These are phyloP conservation scores for Staurois parvus DNA, from an alignment of 2,797 vertebrate genomes.

Conservation along the genomic window DNA sequence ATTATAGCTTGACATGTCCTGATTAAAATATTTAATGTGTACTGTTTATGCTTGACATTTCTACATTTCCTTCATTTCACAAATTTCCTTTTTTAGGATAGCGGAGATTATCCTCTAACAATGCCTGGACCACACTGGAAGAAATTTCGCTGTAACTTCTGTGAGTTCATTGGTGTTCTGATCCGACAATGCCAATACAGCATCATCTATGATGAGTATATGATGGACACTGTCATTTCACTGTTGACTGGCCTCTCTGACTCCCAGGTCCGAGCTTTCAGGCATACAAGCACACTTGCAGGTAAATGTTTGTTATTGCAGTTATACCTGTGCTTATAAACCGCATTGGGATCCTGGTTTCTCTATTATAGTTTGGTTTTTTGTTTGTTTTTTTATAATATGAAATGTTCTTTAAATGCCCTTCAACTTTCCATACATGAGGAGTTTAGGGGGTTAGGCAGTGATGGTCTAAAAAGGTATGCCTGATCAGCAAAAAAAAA, in stretches of 20 bases:
- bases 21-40: conserved; percentile 27
- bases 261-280: conserved; percentile 98
- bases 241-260: conserved; percentile 97
- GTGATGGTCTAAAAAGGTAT: too few relatives aligned
- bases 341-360: too few relatives aligned
- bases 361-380: too few relatives aligned
- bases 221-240: conserved; percentile 99
- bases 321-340: not conserved
- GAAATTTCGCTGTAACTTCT: conserved; percentile 98
- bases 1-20: too few relatives aligned
- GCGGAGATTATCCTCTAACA: conserved; percentile 96
- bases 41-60: not conserved
- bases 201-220: conserved; percentile 99
- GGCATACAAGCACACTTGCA: conserved; percentile 97
- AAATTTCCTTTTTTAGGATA: conserved; percentile 82
- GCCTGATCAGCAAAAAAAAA: too few relatives aligned
- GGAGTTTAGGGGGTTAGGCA: too few relatives aligned
- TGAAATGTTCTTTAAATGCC: too few relatives aligned
- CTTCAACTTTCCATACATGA: too few relatives aligned
- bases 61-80: conserved; percentile 23
- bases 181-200: conserved; percentile 99
- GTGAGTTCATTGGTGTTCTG: conserved; percentile 96
- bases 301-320: conserved; percentile 76
- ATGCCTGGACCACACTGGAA: conserved; percentile 99
- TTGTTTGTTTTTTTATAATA: too few relatives aligned